Evolutionary conservation across 2,113 vertebrate species (phyloP).

Genomic region (Ochotona princeps): DNA sequence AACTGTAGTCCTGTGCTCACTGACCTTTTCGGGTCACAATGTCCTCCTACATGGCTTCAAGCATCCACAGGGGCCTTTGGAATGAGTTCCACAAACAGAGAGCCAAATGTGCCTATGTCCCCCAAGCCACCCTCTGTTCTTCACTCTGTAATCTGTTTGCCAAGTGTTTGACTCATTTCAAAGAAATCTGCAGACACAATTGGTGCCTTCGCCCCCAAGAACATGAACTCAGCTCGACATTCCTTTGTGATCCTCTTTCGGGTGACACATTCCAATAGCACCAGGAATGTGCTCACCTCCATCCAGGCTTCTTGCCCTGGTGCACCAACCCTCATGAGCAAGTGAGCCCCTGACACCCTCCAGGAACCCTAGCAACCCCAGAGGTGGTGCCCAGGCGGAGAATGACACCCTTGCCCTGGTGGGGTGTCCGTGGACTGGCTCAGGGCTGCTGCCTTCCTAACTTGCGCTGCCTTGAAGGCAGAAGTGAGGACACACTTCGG

Average conservation of each 20-base stretch:
- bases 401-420: too few species aligned
- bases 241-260: not conserved
- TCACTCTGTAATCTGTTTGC: too few species aligned
- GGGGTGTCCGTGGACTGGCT: not conserved
- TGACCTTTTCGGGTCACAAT: too few species aligned
- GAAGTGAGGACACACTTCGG: too few species aligned
- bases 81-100: too few species aligned
- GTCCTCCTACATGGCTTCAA: too few species aligned
- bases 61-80: accelerated
- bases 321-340: too few species aligned
- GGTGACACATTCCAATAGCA: accelerated
- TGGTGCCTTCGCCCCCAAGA: not conserved
- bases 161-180: not conserved
- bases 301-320: accelerated
- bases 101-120: not conserved
- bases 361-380: accelerated
- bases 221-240: not conserved
- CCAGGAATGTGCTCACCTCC: not conserved
- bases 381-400: not conserved
- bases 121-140: too few species aligned
- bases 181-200: not conserved
- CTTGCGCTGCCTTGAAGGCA: too few species aligned
- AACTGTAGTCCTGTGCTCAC: too few species aligned
- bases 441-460: not conserved
- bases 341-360: not conserved